These are phyloP conservation scores for Sphyrna mokarran DNA, from an alignment of 2,113 vertebrate species.

Conservation along the genomic window DNA sequence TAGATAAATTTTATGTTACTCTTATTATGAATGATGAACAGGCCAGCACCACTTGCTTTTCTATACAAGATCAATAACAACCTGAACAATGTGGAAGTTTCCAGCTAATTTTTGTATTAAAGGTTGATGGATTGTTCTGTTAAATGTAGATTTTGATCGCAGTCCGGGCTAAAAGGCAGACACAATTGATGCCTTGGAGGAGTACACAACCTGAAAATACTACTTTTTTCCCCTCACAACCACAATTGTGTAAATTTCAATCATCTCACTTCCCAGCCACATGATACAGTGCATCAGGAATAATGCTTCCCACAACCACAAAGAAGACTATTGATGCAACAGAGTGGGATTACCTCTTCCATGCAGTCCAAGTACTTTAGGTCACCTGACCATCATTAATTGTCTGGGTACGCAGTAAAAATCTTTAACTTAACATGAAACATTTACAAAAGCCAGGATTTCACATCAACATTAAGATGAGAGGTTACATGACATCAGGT, in stretches of 20 bases:
- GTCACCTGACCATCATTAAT: no score
- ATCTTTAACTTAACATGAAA: no score
- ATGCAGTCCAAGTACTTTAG: no score
- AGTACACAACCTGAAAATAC: background rate
- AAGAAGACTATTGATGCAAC: no score
- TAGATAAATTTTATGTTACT: background rate
- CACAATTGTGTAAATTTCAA: background rate
- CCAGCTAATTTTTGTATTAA: background rate
- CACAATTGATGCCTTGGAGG: background rate
- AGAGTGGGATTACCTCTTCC: no score
- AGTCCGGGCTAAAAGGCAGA: background rate
- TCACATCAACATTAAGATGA: no score
- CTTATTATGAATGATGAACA: background rate
- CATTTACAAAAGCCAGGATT: no score
- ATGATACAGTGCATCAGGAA: background rate
- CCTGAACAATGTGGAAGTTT: background rate
- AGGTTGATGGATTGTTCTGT: background rate
- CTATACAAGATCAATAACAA: background rate
- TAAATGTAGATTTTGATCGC: background rate
- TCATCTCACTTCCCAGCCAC: background rate
- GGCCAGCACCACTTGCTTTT: background rate
- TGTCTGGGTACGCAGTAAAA: no score
- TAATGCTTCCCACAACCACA: background rate
- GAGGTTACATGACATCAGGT: no score
- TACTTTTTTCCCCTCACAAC: background rate